phyloP scores from a whole-genome alignment of 2,888 invertebrate species.

The Busseola fusca region DNA sequence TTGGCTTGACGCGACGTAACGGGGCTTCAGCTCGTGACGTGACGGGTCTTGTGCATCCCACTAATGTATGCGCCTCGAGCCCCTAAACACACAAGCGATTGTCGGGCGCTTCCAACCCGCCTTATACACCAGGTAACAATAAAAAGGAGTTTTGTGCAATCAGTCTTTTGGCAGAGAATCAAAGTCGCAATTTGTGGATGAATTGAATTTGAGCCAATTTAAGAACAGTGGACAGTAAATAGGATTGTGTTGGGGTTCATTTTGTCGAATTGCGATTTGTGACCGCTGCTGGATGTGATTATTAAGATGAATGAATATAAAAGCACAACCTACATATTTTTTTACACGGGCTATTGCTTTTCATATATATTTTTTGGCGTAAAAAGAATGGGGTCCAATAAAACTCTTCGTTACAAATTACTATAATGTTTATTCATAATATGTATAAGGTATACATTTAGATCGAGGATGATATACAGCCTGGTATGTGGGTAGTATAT shows the following conservation, averaged over 20 bases:
- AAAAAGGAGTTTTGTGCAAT: conserved; percentile 38
- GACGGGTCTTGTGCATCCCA: conserved; percentile 25
- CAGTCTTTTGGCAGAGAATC: conserved; percentile 54
- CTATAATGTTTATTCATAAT: conserved; percentile 81
- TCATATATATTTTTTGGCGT: neutral
- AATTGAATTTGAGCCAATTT: conserved; percentile 50
- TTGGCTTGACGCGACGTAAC: conserved; percentile 12
- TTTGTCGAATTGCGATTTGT: conserved; percentile 19
- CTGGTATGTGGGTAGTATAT: conserved; percentile 69
- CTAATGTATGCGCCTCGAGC: conserved; percentile 36
- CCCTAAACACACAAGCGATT: conserved; percentile 31
- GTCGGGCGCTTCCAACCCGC: conserved; percentile 13
- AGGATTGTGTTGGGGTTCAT: conserved; percentile 24
- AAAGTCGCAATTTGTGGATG: conserved; percentile 48
- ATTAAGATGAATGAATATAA: neutral
- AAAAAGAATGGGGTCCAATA: conserved; percentile 37
- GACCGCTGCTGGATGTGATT: neutral
- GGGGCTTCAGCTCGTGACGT: conserved; percentile 20
- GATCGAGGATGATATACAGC: conserved; percentile 73
- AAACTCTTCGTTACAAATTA: conserved; percentile 76
- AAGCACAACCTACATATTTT: neutral
- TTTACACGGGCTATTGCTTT: neutral
- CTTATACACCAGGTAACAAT: conserved; percentile 23
- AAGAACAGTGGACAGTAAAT: conserved; percentile 37
- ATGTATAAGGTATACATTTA: conserved; percentile 79